Base-by-base conservation (phyloP, 2,797 vertebrate genomes). In the Phrynocephalus forsythii region DNA sequence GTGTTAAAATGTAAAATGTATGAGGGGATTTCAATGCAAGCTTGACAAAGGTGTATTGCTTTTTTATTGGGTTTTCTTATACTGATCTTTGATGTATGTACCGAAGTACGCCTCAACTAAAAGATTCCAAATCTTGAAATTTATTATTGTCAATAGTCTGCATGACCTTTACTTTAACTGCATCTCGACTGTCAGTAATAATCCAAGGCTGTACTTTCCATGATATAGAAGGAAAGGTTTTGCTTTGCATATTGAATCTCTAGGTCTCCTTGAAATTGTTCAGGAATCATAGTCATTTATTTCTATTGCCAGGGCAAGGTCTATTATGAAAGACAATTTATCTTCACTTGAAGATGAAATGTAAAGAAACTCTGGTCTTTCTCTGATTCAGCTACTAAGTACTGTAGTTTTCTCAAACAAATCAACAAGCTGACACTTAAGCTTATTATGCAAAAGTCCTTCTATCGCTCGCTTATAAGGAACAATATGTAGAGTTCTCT, bases 261-360 rank as follows among this genome's bases (percentile, higher is more conserved):
- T 76, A 86, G 92, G 94, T 97, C 96, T 97, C 97, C 97, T 97
- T 97, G 97, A 96, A 96, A 96, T 93, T n/a, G 38, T 93, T 96
- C 94, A 91, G 93, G 94, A 95, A 96, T 96, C 96, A 95, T 90
- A 94, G 95, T 96, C 96, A 97, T 97, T 97, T 97, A 96, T 97
- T 96, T 95, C 95, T 95, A 96, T 96, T 97, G 97, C 96, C 97
- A 97, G 95, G 94, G 93, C 96, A 97, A 97, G 97, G 97, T 96
- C 96, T 91, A 87, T 93, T 95, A 95, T 96, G 96, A 97, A 96
- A 97, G 96, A 95, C 94, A 95, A 97, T 97, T 96, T 52, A 60
- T 97, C 96, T 97, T 97, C 90, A 76, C 94, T 92, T 93, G 95
- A 96, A 92, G 94, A 95, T 95, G 95, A 96, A 95, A 94, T 95